These are phyloP conservation scores for Planococcus citri DNA, from an alignment of 1,140 invertebrate genomes.

Conservation along the genomic window DNA sequence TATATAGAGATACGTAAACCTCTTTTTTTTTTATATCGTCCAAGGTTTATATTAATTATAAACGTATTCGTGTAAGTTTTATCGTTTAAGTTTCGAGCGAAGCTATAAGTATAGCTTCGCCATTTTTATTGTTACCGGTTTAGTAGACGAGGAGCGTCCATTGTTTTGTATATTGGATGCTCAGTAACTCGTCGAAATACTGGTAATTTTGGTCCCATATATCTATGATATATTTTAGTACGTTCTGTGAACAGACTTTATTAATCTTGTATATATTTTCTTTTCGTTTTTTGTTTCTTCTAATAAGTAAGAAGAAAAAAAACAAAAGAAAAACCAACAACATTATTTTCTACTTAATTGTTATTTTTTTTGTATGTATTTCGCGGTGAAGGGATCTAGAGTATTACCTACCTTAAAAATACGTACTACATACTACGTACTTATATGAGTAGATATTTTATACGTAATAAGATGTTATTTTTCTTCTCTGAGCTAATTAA, in stretches of 20 bases:
- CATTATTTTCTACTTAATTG: too few species aligned
- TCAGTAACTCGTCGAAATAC: not conserved
- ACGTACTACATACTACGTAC: too few species aligned
- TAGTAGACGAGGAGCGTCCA: not conserved
- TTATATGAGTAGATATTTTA: too few species aligned
- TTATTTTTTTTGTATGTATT: too few species aligned
- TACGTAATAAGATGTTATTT: too few species aligned
- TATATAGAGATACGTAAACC: not conserved
- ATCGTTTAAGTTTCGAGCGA: not conserved
- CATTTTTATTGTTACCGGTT: conserved; percentile 20
- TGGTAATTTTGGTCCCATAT: conserved; percentile 24
- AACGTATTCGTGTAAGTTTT: not conserved
- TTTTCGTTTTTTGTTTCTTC: not conserved
- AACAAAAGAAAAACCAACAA: too few species aligned
- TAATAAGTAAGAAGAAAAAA: too few species aligned
- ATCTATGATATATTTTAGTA: conserved; percentile 26
- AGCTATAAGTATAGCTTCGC: not conserved
- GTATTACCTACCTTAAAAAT: too few species aligned
- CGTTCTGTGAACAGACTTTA: conserved; percentile 25
- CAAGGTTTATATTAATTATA: not conserved
- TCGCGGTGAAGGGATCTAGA: too few species aligned
- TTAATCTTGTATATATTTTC: conserved; percentile 6
- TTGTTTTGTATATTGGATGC: not conserved
- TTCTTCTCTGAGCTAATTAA: too few species aligned
- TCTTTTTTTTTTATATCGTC: too few species aligned